Evolutionary conservation across 2,797 vertebrate species (phyloP), one percentile per base, ranked within the genome.

Genomic region (Tadarida brasiliensis): DNA sequence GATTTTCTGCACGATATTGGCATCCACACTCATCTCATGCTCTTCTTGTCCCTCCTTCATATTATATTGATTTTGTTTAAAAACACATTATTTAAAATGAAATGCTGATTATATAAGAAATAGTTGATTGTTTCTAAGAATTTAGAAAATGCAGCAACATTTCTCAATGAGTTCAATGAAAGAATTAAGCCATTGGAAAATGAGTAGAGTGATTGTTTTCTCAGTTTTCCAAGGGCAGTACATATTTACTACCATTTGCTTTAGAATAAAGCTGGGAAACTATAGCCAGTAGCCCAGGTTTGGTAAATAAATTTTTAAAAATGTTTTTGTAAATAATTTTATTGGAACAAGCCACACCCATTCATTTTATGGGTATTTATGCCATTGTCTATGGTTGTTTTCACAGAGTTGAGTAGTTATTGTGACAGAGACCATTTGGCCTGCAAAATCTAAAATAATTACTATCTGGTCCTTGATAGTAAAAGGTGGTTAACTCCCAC

Each of bases 71-170:
- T 71, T 83, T 87, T 6, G 70, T 57, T 94, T 39, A 56, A 91
- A 84, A 95, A 81, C 3, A 85, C 35, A 30, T 57, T 76, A 63
- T 65, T 92, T 63, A 85, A 89, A 94, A 73, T 77, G 67, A 91
- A 87, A 85, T 30, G 10, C 19, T 70, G 35, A 56, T 74, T 81
- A 63, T 57, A 47, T 63, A 54, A 44, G 35, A 68, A 89, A 73
- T 70, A 84, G 9, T 19, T 63, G n/a, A 77, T 44, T 65, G 10
- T 82, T 94, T 84, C 57, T 24, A 39, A 74, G 57, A 91, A 39
- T 67, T 92, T 65, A 73, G 56, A 78, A 84, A 68, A 56, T 70
- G 47, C 4, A 76, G 30, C n/a, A 35, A 63, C 20, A 5, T 77
- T 90, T 87, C 49, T 91, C 49, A 83, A 16, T n/a, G 30, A 57